Evolutionary conservation across 1,140 invertebrate genomes (phyloP), one percentile per base, ranked within the genome.

Genomic region (Pogonomyrmex barbatus): DNA sequence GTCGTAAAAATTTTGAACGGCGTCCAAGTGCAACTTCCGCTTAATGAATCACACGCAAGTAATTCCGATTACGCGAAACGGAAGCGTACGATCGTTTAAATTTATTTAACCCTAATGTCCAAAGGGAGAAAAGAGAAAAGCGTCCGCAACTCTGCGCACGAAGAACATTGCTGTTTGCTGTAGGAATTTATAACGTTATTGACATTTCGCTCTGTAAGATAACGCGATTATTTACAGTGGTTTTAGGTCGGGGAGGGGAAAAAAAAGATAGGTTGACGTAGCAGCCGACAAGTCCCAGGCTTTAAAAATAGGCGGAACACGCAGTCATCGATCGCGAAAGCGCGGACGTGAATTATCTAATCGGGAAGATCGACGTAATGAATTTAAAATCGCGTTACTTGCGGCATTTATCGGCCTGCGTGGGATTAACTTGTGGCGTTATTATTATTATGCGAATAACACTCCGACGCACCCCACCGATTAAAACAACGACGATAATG

Each of bases 281-380:
- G 4, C 12, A 24, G 12, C 39, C 54, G 5, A 47, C 47, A 47
- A 45, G 17, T 65, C 45, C 8, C 70, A 24, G 17, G 10, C 42
- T 75, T n/a, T 65, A 50, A 78, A 78, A 78, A 78, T 78, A 78
- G 60, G 45, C 4, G 12, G 9, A 14, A 45, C 9, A 60, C 30
- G 75, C 42, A 56, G 50, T 78, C n/a, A 42, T 42, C 73, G 50
- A 17, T 75, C 33, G 50, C 36, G n/a, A 42, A 60, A n/a, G 36
- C 17, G 52, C 14, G 10, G 39, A 39, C 33, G 24, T 17, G 39
- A 8, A 77, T 78, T 62, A 78, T 24, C 30, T 78, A 78, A 78
- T 63, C 30, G 14, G 14, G 17, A 33, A 24, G n/a, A 47, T 63
- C n/a, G 24, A 68, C 14, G 68, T 17, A 5, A 42, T 36, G n/a